phyloP scores from a whole-genome alignment of 2,888 invertebrate genomes.

The Drosophila pseudotalamancana region DNA sequence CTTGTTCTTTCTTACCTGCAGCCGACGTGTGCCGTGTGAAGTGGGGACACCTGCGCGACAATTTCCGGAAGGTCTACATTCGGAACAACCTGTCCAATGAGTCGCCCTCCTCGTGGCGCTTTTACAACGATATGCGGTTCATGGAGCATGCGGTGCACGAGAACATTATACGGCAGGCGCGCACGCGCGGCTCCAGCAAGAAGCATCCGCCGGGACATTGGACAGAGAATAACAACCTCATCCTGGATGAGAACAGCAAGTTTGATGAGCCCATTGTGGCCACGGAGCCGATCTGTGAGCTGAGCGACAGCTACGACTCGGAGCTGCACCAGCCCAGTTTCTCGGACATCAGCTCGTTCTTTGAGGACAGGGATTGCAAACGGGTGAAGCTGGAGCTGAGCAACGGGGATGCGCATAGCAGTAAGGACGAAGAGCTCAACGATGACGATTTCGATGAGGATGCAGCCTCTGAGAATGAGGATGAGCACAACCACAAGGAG shows the following conservation, averaged over 20 bases:
- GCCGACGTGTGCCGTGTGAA: constrained; percentile 80
- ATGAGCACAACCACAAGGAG: constrained; percentile 35
- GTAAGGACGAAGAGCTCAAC: constrained; percentile 58
- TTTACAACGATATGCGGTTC: constrained; percentile 79
- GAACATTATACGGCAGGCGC: constrained; percentile 74
- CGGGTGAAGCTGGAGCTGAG: constrained; percentile 61
- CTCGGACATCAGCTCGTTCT: constrained; percentile 74
- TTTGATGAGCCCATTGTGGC: constrained; percentile 52
- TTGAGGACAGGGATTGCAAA: constrained; percentile 67
- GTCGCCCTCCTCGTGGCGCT: constrained; percentile 78
- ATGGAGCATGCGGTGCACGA: constrained; percentile 79
- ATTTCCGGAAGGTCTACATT: constrained; percentile 80
- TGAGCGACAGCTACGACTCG: constrained; percentile 71
- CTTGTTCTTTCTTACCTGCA: constrained; percentile 22
- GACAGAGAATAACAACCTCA: constrained; percentile 63
- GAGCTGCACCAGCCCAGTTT: constrained; percentile 76
- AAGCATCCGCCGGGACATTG: constrained; percentile 53
- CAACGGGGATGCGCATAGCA: constrained; percentile 34
- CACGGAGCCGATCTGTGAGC: constrained; percentile 64
- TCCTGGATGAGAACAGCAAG: constrained; percentile 42
- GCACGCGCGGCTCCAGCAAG: constrained; percentile 47
- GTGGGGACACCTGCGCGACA: constrained; percentile 79
- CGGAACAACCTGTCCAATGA: constrained; percentile 77
- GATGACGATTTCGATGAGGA: constrained; percentile 75
- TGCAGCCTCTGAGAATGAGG: constrained; percentile 67